These are phyloP conservation scores for Albula goreensis DNA, from an alignment of 2,113 vertebrate species.

Conservation along the genomic window DNA sequence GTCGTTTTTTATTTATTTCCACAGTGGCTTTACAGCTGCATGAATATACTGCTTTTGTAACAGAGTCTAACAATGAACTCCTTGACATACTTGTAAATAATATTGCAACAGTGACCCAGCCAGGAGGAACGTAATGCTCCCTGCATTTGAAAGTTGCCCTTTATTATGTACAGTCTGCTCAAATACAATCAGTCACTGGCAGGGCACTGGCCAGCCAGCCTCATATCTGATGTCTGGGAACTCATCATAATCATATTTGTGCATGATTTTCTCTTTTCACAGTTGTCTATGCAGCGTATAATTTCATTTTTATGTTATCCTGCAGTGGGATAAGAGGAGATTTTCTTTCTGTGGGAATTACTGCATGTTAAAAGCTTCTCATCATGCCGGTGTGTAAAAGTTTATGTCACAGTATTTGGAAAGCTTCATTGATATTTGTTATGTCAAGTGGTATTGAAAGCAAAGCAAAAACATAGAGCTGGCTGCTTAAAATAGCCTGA, in stretches of 20 bases:
- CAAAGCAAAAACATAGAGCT: background rate
- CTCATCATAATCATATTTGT: constrained; percentile 2
- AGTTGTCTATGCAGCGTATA: background rate
- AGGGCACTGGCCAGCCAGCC: background rate
- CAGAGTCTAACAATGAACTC: background rate
- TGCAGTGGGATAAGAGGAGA: background rate
- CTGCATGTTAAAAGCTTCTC: background rate
- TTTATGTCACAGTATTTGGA: background rate
- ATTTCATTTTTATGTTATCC: background rate
- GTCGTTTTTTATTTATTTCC: background rate
- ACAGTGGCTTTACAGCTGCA: background rate
- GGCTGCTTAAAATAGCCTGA: background rate
- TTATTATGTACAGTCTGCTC: background rate
- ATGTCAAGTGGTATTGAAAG: background rate
- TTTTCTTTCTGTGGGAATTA: background rate
- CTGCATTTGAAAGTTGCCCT: background rate
- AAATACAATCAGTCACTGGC: background rate
- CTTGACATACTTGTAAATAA: background rate
- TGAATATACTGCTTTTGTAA: background rate
- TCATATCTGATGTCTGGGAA: background rate
- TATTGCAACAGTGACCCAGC: background rate
- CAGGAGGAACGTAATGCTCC: background rate
- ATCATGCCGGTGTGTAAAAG: background rate
- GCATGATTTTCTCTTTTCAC: background rate
- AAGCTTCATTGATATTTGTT: background rate